Conservation (phyloP, 2,888 invertebrate genomes). For the Acleris holmiana region DNA sequence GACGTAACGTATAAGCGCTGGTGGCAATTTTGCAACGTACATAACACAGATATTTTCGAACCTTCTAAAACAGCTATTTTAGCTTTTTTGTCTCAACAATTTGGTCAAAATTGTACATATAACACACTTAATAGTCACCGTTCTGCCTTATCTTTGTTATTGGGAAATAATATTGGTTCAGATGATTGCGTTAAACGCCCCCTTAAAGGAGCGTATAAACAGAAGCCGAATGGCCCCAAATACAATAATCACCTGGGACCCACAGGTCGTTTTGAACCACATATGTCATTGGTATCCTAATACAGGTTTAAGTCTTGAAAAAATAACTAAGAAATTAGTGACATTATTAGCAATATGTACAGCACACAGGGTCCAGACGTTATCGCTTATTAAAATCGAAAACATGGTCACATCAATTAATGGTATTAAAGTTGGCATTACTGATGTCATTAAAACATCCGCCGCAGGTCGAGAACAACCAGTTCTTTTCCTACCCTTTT, state of each 20-base stretch:
- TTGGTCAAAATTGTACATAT: slow-evolving; percentile 35
- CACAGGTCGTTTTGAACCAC: slow-evolving; percentile 17
- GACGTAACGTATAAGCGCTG: background rate
- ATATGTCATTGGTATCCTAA: slow-evolving; percentile 4
- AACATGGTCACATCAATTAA: too few relatives aligned
- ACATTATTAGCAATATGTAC: background rate
- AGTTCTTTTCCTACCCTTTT: slow-evolving; percentile 22
- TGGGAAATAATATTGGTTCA: slow-evolving; percentile 20
- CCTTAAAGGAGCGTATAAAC: slow-evolving; percentile 39
- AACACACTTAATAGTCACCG: slow-evolving; percentile 33
- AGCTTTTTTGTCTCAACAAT: slow-evolving; percentile 36
- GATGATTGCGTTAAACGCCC: slow-evolving; percentile 33
- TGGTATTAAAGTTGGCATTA: too few relatives aligned
- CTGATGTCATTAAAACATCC: too few relatives aligned
- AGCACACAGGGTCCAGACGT: too few relatives aligned
- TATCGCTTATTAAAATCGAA: too few relatives aligned
- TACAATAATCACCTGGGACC: slow-evolving; percentile 34
- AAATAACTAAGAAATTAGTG: slow-evolving; percentile 4
- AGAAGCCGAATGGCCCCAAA: slow-evolving; percentile 24
- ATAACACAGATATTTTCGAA: too few relatives aligned
- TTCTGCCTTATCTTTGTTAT: slow-evolving; percentile 36
- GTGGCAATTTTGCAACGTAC: slow-evolving; percentile 2
- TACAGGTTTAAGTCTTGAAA: slow-evolving; percentile 19
- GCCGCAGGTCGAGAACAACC: slow-evolving; percentile 13
- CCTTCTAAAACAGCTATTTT: too few relatives aligned